Evolutionary conservation across 1,140 invertebrate species (phyloP).

Genomic region (Cheumatopsyche charites): DNA sequence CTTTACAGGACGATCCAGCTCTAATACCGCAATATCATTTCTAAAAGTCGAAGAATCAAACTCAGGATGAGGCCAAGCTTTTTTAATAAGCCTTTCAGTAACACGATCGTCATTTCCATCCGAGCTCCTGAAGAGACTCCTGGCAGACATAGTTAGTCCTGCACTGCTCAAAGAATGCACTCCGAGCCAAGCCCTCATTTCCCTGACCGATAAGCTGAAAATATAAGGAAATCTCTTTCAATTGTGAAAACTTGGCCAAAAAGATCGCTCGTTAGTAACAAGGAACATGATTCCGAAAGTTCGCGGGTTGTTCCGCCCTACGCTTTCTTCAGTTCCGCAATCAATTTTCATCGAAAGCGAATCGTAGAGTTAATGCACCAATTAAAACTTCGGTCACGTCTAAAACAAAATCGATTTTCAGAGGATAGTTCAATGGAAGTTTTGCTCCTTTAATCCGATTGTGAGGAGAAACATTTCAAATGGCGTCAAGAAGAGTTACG

Average conservation of each 20-base stretch:
- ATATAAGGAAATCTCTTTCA: not conserved
- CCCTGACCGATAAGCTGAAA: slow-evolving; percentile 29
- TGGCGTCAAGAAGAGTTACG: not conserved
- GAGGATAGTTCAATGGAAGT: not conserved
- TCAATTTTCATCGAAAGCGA: slow-evolving; percentile 1
- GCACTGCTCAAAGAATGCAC: slow-evolving; percentile 34
- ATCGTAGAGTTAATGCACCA: not conserved
- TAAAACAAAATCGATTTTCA: not conserved
- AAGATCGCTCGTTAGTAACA: not conserved
- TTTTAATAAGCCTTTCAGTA: slow-evolving; percentile 51
- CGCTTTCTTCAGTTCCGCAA: not conserved
- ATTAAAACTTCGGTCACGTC: not conserved
- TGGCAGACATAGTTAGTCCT: slow-evolving; percentile 52
- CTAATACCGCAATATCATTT: slow-evolving; percentile 82
- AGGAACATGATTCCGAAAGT: not conserved
- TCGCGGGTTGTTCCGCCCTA: not conserved
- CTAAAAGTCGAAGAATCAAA: slow-evolving; percentile 75
- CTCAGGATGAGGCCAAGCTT: slow-evolving; percentile 66
- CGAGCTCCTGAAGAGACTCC: slow-evolving; percentile 53
- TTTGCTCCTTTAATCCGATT: not conserved
- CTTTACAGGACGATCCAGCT: slow-evolving; percentile 68
- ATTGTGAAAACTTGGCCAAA: not conserved
- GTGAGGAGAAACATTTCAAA: not conserved
- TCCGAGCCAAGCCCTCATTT: slow-evolving; percentile 41
- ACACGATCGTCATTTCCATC: slow-evolving; percentile 54